Conservation (phyloP, 2,797 vertebrate genomes). For the Alosa sapidissima region DNA sequence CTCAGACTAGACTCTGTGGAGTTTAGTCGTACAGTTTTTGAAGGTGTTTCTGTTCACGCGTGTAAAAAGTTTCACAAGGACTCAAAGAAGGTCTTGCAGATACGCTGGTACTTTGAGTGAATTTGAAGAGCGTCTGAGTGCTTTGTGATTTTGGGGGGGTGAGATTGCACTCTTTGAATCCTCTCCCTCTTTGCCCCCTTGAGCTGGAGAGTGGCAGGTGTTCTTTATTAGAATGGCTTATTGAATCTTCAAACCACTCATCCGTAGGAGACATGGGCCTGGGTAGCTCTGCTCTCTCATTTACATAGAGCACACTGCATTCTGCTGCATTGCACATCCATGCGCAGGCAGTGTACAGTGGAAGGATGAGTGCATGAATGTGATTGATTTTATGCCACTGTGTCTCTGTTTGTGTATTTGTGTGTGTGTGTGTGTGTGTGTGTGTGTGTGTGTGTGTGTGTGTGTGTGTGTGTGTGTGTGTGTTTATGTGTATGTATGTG, state of each 20-base stretch:
- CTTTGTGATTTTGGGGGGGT: not conserved
- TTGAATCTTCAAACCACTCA: conserved; percentile 51
- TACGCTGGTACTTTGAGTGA: not conserved
- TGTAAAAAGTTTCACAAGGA: conserved; percentile 9
- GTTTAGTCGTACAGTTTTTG: not conserved
- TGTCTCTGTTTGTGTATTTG: not conserved
- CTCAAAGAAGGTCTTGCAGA: not conserved
- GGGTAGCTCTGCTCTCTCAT: conserved; percentile 51
- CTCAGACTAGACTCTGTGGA: not conserved
- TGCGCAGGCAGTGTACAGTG: conserved; percentile 31
- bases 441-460: not conserved
- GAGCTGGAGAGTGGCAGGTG: conserved; percentile 56
- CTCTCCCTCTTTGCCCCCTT: not conserved
- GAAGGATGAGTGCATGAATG: not conserved
- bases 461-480: not conserved
- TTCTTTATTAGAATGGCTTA: conserved; percentile 58
- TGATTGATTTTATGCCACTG: not conserved
- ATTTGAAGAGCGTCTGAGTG: conserved; percentile 1
- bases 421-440: too few species aligned
- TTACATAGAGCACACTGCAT: conserved; percentile 55
- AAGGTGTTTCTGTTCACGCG: not conserved
- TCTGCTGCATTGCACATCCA: conserved; percentile 40
- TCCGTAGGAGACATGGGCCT: conserved; percentile 24
- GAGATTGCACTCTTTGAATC: not conserved
- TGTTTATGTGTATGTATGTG: not conserved